Base-by-base conservation (phyloP, 2,888 invertebrate species). In the Esperia sulphurella region DNA sequence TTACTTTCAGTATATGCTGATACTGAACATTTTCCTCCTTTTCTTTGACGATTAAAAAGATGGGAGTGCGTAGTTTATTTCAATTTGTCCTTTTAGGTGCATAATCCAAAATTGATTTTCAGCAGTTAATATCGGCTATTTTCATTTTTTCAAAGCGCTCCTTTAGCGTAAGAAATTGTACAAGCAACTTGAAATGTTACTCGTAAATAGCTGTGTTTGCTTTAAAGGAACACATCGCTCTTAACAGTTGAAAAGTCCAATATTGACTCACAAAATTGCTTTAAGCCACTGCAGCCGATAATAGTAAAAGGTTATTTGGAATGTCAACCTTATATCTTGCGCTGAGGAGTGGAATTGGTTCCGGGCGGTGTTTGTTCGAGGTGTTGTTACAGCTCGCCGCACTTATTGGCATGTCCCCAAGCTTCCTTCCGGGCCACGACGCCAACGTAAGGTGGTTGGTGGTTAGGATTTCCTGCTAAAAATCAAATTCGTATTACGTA, bases 261-360 rank as follows among this genome's bases (percentile, higher is more conserved):
- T 87, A 86, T 88, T 87, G 80, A 86, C 83, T 79, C 72, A 69
- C 79, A 79, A 85, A 87, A 86, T 88, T 86, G 83, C 83, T 84
- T 82, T 83, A 85, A 84, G 81, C 75, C 79, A 71, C 59, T 79
- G 79, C 79, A 80, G 71, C 61, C 75, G 78, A 84, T 85, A 80
- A 82, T 79, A 74, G 69, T 64, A 53, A 61, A 67, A 63, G 68
- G 65, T 71, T 68, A 76, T 76, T 78, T 65, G 68, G 58, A 86
- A 76, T 80, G 69, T 80, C 72, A 77, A 83, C 86, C 79, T 79
- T 86, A 81, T 58, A 61, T 58, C 69, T 55, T 57, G 62, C 53
- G 53, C 63, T 51, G 69, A 83, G 60, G 71, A 73, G 59, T 58
- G 72, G 65, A 75, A 79, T 82, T 80, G 71, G 71, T 77, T 71